Base-by-base conservation (phyloP, 2,113 vertebrate species). In the Grammomys surdaster region DNA sequence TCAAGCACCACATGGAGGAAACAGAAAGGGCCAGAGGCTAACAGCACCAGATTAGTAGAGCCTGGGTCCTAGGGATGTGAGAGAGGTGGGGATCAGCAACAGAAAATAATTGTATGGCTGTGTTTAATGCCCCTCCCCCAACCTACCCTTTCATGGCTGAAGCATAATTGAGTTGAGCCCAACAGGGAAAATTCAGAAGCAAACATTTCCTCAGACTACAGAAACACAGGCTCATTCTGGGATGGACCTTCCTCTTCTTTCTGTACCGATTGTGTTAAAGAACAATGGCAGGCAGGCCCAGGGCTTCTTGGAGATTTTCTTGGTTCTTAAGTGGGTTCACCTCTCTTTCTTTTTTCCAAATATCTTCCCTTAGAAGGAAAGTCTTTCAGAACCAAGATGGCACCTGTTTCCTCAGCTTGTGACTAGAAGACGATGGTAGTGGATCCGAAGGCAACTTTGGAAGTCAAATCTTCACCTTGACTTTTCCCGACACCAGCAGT, bases 211-310 rank as follows among this genome's bases (percentile, higher is more conserved):
- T 70, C 0, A 0, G 48, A 89, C 43, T 69, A 33, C 48, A 93
- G 77, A 89, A 51, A 63, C 36, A 40, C 20, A 73, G 72, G 40
- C 86, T 60, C 70, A 56, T 17, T 5, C 54, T 76, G 84, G 31
- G 54, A 92, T 48, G 89, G 87, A 73, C 72, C 75, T 60, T 80
- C 58, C 75, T 63, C 82, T 76, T 97, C 82, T 84, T 93, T 94
- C 70, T 88, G 40, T 54, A 24, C 26, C 19, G 36, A 69, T 56
- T 84, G 33, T 96, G n/a, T 81, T 28, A 7, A 26, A 93, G 75
- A 91, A 89, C 91, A 91, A 84, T 88, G 77, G 60, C 4, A 1
- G 75, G 69, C 63, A 90, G 36, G 48, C 75, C 51, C 13, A 8
- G 1, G 0, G 28, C 43, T 75, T 89, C 40, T 93, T 43, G 89